Conservation (phyloP, 2,113 vertebrate genomes). For the Polypterus senegalus region DNA sequence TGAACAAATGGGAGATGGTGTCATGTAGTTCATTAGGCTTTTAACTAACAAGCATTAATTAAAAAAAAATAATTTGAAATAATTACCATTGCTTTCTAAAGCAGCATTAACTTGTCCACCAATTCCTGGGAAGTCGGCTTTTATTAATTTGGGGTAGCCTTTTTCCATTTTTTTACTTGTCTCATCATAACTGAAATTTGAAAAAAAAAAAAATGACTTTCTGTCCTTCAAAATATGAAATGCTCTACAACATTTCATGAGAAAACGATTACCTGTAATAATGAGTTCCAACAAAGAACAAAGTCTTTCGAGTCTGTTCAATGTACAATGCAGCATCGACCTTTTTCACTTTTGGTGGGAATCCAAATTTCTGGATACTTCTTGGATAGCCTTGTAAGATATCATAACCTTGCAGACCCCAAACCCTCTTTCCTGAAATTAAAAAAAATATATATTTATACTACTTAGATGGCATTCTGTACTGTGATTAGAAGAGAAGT, state of each 20-base stretch:
- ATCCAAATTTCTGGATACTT: slow-evolving; percentile 47
- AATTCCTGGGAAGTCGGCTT: slow-evolving; percentile 42
- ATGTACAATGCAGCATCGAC: slow-evolving; percentile 64
- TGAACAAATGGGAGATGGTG: too few relatives aligned
- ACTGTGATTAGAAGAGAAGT: too few relatives aligned
- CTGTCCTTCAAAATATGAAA: too few relatives aligned
- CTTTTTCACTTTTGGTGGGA: slow-evolving; percentile 50
- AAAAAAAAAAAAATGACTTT: slow-evolving; percentile 10
- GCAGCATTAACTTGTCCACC: slow-evolving; percentile 54
- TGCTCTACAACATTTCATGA: too few relatives aligned
- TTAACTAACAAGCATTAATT: too few relatives aligned
- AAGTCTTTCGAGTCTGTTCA: slow-evolving; percentile 41
- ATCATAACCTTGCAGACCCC: slow-evolving; percentile 64
- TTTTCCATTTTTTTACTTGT: slow-evolving; percentile 50
- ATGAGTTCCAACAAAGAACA: slow-evolving; percentile 56
- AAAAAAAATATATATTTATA: background rate
- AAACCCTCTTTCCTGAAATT: slow-evolving; percentile 54
- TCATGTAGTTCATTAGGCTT: too few relatives aligned
- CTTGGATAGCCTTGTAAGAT: slow-evolving; percentile 55
- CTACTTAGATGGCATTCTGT: too few relatives aligned
- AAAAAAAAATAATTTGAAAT: too few relatives aligned
- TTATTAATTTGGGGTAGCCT: slow-evolving; percentile 52
- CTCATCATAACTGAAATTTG: slow-evolving; percentile 60
- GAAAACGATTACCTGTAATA: slow-evolving; percentile 68
- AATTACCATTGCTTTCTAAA: slow-evolving; percentile 40